phyloP scores from a whole-genome alignment of 2,113 vertebrate species.

The Alexandromys fortis region DNA sequence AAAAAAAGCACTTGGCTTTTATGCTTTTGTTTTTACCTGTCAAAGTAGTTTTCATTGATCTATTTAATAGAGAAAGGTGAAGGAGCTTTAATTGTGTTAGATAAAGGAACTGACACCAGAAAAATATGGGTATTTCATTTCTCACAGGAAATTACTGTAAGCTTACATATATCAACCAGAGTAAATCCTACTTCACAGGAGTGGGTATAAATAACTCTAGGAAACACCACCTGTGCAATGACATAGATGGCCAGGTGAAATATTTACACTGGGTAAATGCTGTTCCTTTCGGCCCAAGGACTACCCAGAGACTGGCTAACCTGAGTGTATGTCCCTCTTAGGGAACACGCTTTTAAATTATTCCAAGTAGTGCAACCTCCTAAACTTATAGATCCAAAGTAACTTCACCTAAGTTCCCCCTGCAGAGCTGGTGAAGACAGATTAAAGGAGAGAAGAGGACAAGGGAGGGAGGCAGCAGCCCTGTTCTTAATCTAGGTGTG shows the following conservation, averaged over 20 bases:
- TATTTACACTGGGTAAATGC: neutral
- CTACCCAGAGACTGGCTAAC: neutral
- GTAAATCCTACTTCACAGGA: neutral
- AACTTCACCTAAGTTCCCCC: neutral
- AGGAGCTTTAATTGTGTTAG: neutral
- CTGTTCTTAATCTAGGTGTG: neutral
- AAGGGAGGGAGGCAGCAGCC: neutral
- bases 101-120: neutral
- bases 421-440: neutral
- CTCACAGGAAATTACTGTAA: neutral
- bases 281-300: neutral
- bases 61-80: neutral
- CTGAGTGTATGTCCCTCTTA: neutral
- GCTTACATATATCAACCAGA: neutral
- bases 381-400: neutral
- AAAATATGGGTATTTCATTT: neutral
- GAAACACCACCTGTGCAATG: neutral
- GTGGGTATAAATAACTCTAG: neutral
- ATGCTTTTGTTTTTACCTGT: neutral
- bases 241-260: neutral
- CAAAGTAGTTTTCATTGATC: neutral
- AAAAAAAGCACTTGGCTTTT: conserved; percentile 3
- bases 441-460: too few species aligned
- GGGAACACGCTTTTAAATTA: neutral
- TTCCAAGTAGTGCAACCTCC: neutral